Base-by-base conservation (phyloP, 2,888 invertebrate genomes). In the Amorpha juglandis region DNA sequence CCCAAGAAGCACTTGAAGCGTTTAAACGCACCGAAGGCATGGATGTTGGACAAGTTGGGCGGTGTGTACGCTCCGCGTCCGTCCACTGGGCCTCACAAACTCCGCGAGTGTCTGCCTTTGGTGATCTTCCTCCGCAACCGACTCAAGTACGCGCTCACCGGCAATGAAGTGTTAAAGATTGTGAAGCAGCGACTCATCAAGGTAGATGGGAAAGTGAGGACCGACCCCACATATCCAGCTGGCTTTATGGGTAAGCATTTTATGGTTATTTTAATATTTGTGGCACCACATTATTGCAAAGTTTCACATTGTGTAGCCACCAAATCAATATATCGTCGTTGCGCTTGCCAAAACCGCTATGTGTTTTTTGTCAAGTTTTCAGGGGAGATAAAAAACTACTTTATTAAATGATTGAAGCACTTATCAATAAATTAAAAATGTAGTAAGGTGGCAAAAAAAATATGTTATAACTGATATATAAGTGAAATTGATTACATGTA, bases 1-100 rank as follows among this genome's bases (percentile, higher is more conserved):
- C 99, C 99, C 62, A 99, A 99, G 94, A 99, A 99, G 95, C 99
- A 99, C 94, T 95, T 99, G 95, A 99, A 99, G 96, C 98, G 99
- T 94, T 95, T 99, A 85, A 97, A 98, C 90, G 99, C 99, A 69
- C 99, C 99, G 12, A 99, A 99, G 94, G 98, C 99, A 97, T 99
- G 99, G 99, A 99, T 99, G 99, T 96, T 99, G 95, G 99, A 99
- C 95, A 99, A 99, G 94, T 94, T 99, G 82, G 98, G 98, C 74
- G 99, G 99, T 86, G 98, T 98, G 68, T 99, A 98, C 89, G 99
- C 99, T 77, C 99, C 99, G 72, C 96, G 99, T 82, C 99, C 99
- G 71, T 98, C 98, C 86, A 97, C 98, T 74, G 99, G 99, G 68
- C 99, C 99, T 69, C 99, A 99, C 95, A 99, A 98, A 92, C 94